phyloP scores from a whole-genome alignment of 2,797 vertebrate species.

The Helarctos malayanus region DNA sequence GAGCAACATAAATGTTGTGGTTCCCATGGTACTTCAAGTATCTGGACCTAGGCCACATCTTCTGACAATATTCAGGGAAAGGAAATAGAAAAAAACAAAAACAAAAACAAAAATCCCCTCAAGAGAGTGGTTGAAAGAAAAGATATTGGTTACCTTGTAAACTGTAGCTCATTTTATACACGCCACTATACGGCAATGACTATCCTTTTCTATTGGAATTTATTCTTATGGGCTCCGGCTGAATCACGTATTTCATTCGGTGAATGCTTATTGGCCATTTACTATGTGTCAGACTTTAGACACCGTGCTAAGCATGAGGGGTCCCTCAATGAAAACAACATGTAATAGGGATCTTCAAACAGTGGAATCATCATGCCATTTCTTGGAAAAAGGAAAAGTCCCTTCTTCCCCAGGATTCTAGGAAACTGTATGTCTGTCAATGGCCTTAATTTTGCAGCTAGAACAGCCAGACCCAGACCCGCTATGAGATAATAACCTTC shows the following conservation, averaged over 20 bases:
- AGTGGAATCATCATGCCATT: background rate
- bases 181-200: background rate
- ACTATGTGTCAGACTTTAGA: background rate
- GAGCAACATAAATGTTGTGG: background rate
- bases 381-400: conserved; percentile 12
- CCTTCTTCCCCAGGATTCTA: background rate
- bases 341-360: background rate
- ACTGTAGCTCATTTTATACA: background rate
- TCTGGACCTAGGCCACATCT: conserved; percentile 47
- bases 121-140: conserved; percentile 17
- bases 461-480: conserved; percentile 1
- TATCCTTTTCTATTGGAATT: background rate
- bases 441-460: conserved; percentile 42
- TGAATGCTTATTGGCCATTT: background rate
- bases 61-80: background rate
- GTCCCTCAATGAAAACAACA: background rate
- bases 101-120: background rate
- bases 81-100: background rate
- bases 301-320: too few species aligned
- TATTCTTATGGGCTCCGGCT: background rate
- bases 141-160: background rate
- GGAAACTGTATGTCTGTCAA: background rate
- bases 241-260: background rate
- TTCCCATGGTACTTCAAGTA: background rate
- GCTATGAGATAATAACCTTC: background rate